These are phyloP conservation scores for Euura saliciscinereae DNA, from an alignment of 1,140 invertebrate species.

Conservation along the genomic window DNA sequence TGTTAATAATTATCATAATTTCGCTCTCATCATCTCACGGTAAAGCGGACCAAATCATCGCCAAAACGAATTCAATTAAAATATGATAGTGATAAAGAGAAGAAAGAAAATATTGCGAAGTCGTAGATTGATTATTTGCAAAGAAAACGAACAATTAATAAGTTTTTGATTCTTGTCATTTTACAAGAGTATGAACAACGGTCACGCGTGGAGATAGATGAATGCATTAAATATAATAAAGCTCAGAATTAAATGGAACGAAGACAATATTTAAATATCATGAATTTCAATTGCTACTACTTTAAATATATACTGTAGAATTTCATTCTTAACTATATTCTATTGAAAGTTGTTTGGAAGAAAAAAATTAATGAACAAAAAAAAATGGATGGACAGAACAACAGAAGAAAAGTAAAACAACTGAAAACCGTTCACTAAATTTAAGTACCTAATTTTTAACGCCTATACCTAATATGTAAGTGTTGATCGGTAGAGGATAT, in stretches of 20 bases:
- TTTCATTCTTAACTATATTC: not conserved
- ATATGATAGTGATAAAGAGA: constrained; percentile 2
- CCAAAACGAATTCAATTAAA: not conserved
- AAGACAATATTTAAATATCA: not conserved
- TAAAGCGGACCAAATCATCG: not conserved
- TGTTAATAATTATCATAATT: not conserved
- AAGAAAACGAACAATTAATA: no score
- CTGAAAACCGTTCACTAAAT: not conserved
- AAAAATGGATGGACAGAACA: no score
- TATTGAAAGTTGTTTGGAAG: not conserved
- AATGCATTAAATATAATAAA: not conserved
- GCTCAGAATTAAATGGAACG: not conserved
- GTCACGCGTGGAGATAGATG: not conserved
- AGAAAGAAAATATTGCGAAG: not conserved
- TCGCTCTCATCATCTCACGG: not conserved
- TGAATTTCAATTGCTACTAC: not conserved
- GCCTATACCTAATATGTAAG: not conserved
- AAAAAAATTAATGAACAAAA: no score
- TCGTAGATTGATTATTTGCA: no score
- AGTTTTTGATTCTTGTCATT: no score
- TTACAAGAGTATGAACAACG: not conserved
- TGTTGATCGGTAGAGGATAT: constrained; percentile 3
- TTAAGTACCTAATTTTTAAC: constrained; percentile 1
- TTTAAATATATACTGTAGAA: not conserved
- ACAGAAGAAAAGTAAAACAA: no score